Evolutionary conservation across 2,888 invertebrate genomes (phyloP).

Genomic region (Ormyrus labotus): DNA sequence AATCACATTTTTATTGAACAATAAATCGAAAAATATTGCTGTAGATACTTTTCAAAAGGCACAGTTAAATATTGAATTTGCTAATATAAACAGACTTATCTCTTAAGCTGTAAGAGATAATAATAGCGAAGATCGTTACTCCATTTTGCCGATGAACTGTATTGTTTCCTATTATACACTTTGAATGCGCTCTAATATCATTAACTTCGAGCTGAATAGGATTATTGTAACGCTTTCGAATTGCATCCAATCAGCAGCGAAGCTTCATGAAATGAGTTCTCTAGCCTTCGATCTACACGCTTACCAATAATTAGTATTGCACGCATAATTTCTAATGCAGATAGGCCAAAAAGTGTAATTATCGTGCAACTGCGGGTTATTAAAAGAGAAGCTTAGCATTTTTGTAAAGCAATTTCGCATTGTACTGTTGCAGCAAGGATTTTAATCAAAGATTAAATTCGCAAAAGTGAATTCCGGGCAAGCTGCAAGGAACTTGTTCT

Average conservation of each 20-base stretch:
- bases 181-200: constrained; percentile 60
- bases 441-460: background rate
- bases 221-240: constrained; percentile 60
- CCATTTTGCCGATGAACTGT: constrained; percentile 15
- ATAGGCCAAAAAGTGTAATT: too few species aligned
- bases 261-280: constrained; percentile 50
- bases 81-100: background rate
- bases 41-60: too few species aligned
- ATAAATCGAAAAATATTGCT: too few species aligned
- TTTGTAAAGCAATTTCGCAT: too few species aligned
- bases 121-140: background rate
- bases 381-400: too few species aligned
- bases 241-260: constrained; percentile 62
- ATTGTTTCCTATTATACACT: constrained; percentile 52
- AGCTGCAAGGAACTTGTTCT: too few species aligned
- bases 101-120: background rate
- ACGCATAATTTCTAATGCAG: too few species aligned
- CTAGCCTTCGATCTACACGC: constrained; percentile 48
- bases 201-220: constrained; percentile 61
- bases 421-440: background rate
- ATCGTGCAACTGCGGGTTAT: too few species aligned
- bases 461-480: too few species aligned
- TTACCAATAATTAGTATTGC: background rate
- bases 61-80: too few species aligned
- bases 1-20: too few species aligned